Evolutionary conservation across 1,140 invertebrate species (phyloP), one percentile per base, ranked within the genome.

Genomic region (Coenobita brevimanus): DNA sequence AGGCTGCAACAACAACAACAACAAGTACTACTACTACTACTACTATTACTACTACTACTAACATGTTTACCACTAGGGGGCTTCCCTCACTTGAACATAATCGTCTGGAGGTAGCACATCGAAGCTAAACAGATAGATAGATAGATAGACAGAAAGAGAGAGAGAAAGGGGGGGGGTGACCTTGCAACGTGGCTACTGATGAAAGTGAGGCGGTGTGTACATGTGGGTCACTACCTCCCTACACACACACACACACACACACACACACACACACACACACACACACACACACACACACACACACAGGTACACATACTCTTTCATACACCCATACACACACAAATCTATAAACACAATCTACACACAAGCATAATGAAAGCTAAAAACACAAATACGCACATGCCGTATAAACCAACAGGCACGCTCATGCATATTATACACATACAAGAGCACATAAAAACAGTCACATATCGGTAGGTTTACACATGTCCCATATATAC

Each of bases 231-330:
- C 33, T 3, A 71, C 24, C 3, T n/a, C 3, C 1, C 15, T n/a
- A 38, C 60, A 21, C 17, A 62, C 17, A 21, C 17, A 62, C 60
- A 62, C 60, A 62, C 60, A 0, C 60, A 62, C 60, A 69, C 30
- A 69, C 67, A 69, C 67, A 69, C 30, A 69, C 67, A 69, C 67
- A 69, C 67, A 69, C 67, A 69, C 67, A 69, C 67, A 69, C 67
- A 69, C 67, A 69, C 67, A 69, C 67, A 69, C 67, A 69, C 27
- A 71, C 3, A 27, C 67, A 27, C 67, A 71, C 21, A n/a, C 21
- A 8, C 21, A 24, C 13, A 21, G 10, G 24, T 24, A 30, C 62
- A 67, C 21, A 30, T 30, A 67, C 62, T 17, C 10, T 24, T n/a
- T 8, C 10, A n/a, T n/a, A 64, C 8, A 67, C 10, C 27, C 10